Base-by-base conservation (phyloP, 2,113 vertebrate species). In the Triplophysa rosa region DNA sequence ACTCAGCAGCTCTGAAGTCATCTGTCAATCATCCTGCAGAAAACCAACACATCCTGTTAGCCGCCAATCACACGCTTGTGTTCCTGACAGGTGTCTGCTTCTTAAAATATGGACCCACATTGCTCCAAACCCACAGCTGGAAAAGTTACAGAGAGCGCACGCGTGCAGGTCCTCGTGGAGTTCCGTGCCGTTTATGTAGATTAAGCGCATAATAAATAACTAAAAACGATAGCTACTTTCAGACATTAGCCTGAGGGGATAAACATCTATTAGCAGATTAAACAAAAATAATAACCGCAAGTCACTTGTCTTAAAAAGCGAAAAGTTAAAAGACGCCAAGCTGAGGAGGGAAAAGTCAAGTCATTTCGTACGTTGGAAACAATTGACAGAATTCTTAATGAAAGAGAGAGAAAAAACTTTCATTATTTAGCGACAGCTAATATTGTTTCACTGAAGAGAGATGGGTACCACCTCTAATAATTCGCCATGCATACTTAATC, bases 261-360 rank as follows among this genome's bases (percentile, higher is more conserved):
- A 85, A 84, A 86, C 86, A 87, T 91, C 86, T 80, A 89, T 89
- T 89, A 91, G 83, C 82, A 88, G 91, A 89, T 89, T 88, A 90
- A 92, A 93, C 91, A 91, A 91, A 90, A 88, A 84, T 88, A 91
- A 88, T 90, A 89, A 92, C 89, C 87, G 86, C 82, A 80, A 90
- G 90, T 87, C 85, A 87, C 84, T 90, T 71, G 74, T 78, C 87
- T 91, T 90, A 85, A 89, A 87, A 93, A 87, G 88, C 80, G 26
- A 67, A 81, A 88, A 91, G 91, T 90, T 84, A 91, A 92, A 89
- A 88, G 89, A 92, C 79, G 82, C 54, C 85, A 89, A 87, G 87
- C 87, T 87, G 85, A 77, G 77, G 88, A 89, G 83, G 90, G 88
- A 89, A 87, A 86, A 92, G 90, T 88, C 86, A 91, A 91, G 89